Evolutionary conservation across 2,113 vertebrate genomes (phyloP).

Genomic region (Gorilla gorilla): DNA sequence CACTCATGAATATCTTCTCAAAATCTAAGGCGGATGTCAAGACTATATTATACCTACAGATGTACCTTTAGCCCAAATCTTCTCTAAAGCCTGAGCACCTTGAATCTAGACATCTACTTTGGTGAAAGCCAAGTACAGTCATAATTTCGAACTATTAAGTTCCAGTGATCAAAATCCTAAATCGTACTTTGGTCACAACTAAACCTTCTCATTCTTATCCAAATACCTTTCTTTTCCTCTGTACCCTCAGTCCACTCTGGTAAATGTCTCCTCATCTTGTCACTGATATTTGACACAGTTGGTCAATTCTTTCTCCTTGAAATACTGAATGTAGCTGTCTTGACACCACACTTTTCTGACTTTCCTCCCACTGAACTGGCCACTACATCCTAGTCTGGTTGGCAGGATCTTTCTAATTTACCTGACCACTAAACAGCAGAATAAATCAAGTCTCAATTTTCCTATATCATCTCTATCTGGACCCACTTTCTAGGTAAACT

Average conservation of each 20-base stretch:
- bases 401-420: neutral
- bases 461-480: neutral
- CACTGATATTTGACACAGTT: neutral
- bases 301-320: neutral
- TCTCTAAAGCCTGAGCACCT: neutral
- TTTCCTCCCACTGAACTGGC: neutral
- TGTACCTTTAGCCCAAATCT: neutral
- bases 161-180: neutral
- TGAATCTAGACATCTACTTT: neutral
- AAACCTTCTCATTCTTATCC: neutral
- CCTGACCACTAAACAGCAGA: neutral
- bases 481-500: neutral
- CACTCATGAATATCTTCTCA: neutral
- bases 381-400: neutral
- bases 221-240: neutral
- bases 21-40: neutral
- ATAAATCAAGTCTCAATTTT: neutral
- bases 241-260: neutral
- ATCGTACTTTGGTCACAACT: neutral
- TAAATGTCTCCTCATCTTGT: neutral
- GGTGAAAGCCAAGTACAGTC: neutral
- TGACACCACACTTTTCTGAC: neutral
- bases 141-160: neutral
- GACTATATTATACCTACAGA: neutral
- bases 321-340: neutral